Evolutionary conservation across 2,113 vertebrate genomes (phyloP).

Genomic region (Cercopithecus mona): DNA sequence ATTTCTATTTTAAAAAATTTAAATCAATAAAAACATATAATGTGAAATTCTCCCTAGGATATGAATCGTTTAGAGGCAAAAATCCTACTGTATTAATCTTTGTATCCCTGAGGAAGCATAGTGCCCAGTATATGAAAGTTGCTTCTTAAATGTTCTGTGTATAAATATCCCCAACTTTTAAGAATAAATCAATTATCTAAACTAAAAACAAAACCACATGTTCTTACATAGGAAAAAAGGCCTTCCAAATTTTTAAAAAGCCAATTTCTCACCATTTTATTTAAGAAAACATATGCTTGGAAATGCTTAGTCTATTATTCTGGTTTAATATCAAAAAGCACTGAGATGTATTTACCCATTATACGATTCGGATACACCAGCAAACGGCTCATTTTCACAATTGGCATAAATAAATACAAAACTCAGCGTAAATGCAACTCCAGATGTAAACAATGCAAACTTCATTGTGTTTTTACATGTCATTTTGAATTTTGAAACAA

Average conservation of each 20-base stretch:
- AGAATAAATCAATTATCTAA: neutral
- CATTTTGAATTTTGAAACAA: constrained; percentile 87
- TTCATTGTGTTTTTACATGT: constrained; percentile 84
- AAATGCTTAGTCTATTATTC: neutral
- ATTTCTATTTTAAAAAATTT: neutral
- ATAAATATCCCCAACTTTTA: neutral
- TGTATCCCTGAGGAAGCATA: neutral
- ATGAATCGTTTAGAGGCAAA: neutral
- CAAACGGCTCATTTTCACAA: constrained; percentile 86
- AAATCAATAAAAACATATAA: neutral
- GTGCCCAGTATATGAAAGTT: neutral
- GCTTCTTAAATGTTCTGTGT: neutral
- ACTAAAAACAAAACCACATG: neutral
- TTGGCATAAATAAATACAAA: constrained; percentile 84
- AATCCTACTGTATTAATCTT: neutral
- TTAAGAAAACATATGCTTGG: neutral
- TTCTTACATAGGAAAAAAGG: neutral
- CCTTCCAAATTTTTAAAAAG: neutral
- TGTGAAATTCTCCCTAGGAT: neutral
- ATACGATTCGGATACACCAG: constrained; percentile 87
- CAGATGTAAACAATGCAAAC: constrained; percentile 79
- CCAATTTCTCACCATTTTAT: neutral
- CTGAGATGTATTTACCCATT: constrained; percentile 85
- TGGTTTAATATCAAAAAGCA: constrained; percentile 52
- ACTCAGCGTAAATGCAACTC: constrained; percentile 79